These are phyloP conservation scores for Enchytraeus crypticus DNA, from an alignment of 2,888 invertebrate species.

Conservation along the genomic window DNA sequence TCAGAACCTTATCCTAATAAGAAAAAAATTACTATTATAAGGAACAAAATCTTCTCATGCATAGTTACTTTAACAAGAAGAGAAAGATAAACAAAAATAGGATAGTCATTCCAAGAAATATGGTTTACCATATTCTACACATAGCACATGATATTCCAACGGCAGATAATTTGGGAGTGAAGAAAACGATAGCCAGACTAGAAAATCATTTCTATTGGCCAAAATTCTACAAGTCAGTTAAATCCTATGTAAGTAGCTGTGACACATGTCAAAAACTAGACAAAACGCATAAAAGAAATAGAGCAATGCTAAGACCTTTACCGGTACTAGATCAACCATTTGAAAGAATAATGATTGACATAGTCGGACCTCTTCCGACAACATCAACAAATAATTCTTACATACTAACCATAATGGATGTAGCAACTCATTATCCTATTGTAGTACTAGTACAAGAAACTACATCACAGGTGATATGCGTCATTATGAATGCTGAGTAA, in stretches of 20 bases:
- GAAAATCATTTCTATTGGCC: not conserved
- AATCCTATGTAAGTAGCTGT: not conserved
- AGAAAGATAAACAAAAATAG: not conserved
- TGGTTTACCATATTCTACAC: not conserved
- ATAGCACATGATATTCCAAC: not conserved
- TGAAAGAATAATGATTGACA: not conserved
- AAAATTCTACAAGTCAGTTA: not conserved
- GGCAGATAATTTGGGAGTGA: not conserved
- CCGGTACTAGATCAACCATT: not conserved
- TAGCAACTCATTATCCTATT: not conserved
- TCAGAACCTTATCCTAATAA: too few relatives aligned
- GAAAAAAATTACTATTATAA: not conserved
- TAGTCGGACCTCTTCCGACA: not conserved
- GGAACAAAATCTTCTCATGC: not conserved
- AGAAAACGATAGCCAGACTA: not conserved
- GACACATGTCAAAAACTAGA: not conserved
- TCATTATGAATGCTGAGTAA: too few relatives aligned
- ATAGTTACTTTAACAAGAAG: not conserved
- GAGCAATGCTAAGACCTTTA: not conserved
- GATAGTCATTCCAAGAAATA: not conserved
- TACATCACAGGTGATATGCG: too few relatives aligned
- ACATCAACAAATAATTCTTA: not conserved
- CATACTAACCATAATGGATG: not conserved
- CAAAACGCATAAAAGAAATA: not conserved
- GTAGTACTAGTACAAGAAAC: not conserved